Percentiles rank a stretch among this genome's conserved stretches.
phyloP scores from a whole-genome alignment of 2,888 invertebrate species.

The Liopterus haemorrhoidalis region DNA sequence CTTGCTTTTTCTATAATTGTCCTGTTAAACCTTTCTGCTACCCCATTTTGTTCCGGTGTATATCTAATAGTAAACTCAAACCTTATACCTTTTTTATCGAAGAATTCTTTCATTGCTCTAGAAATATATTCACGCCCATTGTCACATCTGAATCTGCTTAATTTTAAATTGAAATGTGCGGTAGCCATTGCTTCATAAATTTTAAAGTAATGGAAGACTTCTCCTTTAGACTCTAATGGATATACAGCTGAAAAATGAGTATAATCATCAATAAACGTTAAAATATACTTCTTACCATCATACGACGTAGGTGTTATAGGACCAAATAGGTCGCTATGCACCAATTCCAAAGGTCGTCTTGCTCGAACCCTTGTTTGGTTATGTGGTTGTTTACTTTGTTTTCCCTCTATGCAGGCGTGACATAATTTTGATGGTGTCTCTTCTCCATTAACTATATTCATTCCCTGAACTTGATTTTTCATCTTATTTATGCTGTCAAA shows the following conservation, averaged over 20 bases:
- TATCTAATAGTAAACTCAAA: constrained; percentile 33
- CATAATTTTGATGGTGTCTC: constrained; percentile 16
- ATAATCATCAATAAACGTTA: constrained; percentile 33
- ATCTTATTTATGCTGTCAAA: constrained; percentile 16
- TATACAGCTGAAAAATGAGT: constrained; percentile 27
- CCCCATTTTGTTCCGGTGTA: constrained; percentile 35
- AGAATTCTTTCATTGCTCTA: constrained; percentile 32
- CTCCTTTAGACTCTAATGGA: constrained; percentile 28
- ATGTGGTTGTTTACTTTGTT: constrained; percentile 22
- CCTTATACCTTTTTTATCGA: constrained; percentile 30
- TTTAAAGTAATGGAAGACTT: constrained; percentile 18
- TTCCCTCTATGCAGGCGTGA: constrained; percentile 29
- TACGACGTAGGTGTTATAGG: constrained; percentile 29
- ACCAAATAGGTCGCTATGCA: constrained; percentile 33
- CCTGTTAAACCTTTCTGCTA: constrained; percentile 34
- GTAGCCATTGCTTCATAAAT: constrained; percentile 3
- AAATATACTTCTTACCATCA: constrained; percentile 24
- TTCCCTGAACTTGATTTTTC: constrained; percentile 16
- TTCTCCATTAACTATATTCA: not conserved
- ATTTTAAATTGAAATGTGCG: constrained; percentile 31
- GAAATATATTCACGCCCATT: constrained; percentile 38
- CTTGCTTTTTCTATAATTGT: constrained; percentile 32
- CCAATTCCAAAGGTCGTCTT: constrained; percentile 25
- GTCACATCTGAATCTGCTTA: constrained; percentile 34
- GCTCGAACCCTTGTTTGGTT: constrained; percentile 22